Percentiles rank a stretch among this genome's conserved stretches.
Evolutionary conservation across 1,140 invertebrate genomes (phyloP).

Genomic region (Drosophila triauraria): DNA sequence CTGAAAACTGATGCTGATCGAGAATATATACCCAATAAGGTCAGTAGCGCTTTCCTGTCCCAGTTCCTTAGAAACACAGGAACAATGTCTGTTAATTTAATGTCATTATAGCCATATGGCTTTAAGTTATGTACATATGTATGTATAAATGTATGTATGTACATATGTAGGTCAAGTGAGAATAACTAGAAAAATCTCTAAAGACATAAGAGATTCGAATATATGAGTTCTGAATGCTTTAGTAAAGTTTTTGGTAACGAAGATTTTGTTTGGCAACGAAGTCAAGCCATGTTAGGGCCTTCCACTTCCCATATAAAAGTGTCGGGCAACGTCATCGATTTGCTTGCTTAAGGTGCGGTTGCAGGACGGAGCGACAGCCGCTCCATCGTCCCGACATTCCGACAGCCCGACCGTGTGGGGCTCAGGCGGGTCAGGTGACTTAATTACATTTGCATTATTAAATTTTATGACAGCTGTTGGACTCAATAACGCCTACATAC

Average conservation of each 20-base stretch:
- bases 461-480: conserved; percentile 77
- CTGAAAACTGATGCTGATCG: too few species aligned
- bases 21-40: background rate
- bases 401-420: conserved; percentile 7
- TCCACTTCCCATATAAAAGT: too few species aligned
- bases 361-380: background rate
- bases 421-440: conserved; percentile 50
- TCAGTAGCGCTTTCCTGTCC: too few species aligned
- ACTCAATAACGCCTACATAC: conserved; percentile 52
- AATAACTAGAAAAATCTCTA: background rate
- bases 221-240: background rate
- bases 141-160: background rate
- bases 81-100: background rate
- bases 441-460: conserved; percentile 83
- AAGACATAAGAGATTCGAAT: background rate
- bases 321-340: conserved; percentile 16
- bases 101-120: too few species aligned
- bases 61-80: too few species aligned
- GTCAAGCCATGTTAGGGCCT: background rate
- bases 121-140: too few species aligned
- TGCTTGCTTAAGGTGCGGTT: conserved; percentile 38
- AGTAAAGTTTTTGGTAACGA: background rate
- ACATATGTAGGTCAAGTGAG: conserved; percentile 18
- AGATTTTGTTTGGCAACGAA: background rate
- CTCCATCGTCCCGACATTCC: background rate